Evolutionary conservation across 2,113 vertebrate species (phyloP).

Genomic region (Albula glossodonta): DNA sequence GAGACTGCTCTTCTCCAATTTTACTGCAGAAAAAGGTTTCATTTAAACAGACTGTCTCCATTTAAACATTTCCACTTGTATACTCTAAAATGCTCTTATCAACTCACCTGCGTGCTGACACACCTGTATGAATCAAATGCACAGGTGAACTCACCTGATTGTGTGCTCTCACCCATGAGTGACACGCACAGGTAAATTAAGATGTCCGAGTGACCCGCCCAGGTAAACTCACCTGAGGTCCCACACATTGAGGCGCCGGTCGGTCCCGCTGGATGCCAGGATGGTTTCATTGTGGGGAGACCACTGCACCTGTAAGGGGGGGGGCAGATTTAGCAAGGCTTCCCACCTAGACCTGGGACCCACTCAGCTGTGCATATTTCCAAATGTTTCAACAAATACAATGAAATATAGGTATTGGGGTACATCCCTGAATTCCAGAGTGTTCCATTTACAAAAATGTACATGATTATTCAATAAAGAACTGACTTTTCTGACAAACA

Average conservation of each 20-base stretch:
- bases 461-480: too few relatives aligned
- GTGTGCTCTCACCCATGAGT: background rate
- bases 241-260: constrained; percentile 95
- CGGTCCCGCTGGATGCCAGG: constrained; percentile 93
- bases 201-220: background rate
- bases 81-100: too few relatives aligned
- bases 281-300: constrained; percentile 99
- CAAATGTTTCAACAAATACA: background rate
- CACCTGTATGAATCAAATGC: background rate
- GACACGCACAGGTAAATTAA: background rate
- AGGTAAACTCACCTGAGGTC: constrained; percentile 81
- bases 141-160: background rate
- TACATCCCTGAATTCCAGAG: too few relatives aligned
- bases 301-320: constrained; percentile 86
- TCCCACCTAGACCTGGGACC: background rate
- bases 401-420: background rate
- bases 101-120: too few relatives aligned
- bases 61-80: too few relatives aligned
- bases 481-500: too few relatives aligned
- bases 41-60: too few relatives aligned
- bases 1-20: constrained; percentile 96
- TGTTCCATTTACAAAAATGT: too few relatives aligned
- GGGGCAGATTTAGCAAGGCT: background rate
- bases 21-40: constrained; percentile 71
- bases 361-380: background rate